Evolutionary conservation across 1,140 invertebrate genomes (phyloP), one percentile per base, ranked within the genome.

Genomic region (Euwallacea similis): DNA sequence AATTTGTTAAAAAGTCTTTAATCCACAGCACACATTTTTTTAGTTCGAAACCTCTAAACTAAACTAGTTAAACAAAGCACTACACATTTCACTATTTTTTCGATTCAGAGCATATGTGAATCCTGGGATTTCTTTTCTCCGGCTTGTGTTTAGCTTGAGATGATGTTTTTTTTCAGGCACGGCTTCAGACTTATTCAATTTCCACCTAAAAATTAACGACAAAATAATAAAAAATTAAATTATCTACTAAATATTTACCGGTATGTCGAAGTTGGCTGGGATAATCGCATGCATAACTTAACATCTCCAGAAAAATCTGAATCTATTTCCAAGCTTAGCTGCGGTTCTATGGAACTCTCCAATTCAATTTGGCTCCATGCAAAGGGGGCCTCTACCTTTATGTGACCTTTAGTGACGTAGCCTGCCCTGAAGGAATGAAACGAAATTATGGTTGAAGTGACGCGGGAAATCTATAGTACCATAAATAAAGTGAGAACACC

Each of bases 71-170:
- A 78, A 76, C 44, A 76, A 76, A 41, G 62, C 64, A 74, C 67
- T 85, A 78, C 92, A 94, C 87, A 93, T 90, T 79, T 93, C 88
- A 79, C 89, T 92, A 78, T 93, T 93, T 79, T 93, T 93, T 73
- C 84, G 84, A 78, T 93, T 93, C 10, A 94, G 84, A 2, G 87
- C 84, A 78, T 93, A 93, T 0, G 91, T 92, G 74, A 84, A 86
- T 1, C 90, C 91, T 3, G 91, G 86, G 9, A 89, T 76, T 46
- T 77, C 73, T 33, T 80, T 79, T 33, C 78, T 82, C 73, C 83
- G 83, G 69, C 84, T 85, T 71, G 84, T 85, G 0, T 85, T 85
- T 74, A 88, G 89, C 66, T 87, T 83, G 15, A 89, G 76, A 72
- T 81, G 84, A 73, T 91, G 88, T 73, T 90, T 88, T 71, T 86